Percentiles rank a stretch among this genome's conserved stretches.
Conservation (phyloP, 2,888 invertebrate species). For the Lithophane ornitopus region DNA sequence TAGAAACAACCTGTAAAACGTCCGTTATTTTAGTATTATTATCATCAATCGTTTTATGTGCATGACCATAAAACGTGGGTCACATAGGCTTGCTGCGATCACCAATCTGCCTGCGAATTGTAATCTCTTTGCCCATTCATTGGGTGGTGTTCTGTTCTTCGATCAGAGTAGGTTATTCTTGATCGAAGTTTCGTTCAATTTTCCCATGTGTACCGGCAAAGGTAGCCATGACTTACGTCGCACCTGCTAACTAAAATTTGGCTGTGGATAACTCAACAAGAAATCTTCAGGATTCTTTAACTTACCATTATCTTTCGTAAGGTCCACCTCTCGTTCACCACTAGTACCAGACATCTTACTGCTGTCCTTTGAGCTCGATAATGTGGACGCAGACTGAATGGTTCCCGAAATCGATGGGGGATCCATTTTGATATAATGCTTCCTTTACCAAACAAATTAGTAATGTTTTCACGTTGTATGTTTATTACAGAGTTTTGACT, state of each 20-base stretch:
- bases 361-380: slow-evolving; percentile 81
- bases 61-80: not conserved
- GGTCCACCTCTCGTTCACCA: slow-evolving; percentile 73
- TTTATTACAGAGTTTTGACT: not conserved
- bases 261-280: not conserved
- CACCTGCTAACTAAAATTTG: not conserved
- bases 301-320: slow-evolving; percentile 84
- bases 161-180: not conserved
- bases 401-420: slow-evolving; percentile 73
- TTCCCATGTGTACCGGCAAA: not conserved
- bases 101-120: not conserved
- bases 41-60: not conserved
- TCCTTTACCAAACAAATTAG: slow-evolving; percentile 6
- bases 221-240: not conserved
- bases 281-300: not conserved
- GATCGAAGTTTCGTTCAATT: not conserved
- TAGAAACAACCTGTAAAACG: not conserved
- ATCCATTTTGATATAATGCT: slow-evolving; percentile 44
- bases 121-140: not conserved
- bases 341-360: slow-evolving; percentile 69
- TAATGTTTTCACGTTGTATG: not conserved
- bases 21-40: not conserved
- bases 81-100: not conserved
- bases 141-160: not conserved
- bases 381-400: slow-evolving; percentile 77